A percentile compares a stretch with the other conserved stretches of the same genome.
phyloP scores from a whole-genome alignment of 2,888 invertebrate species.

The Brachynemurus nebulosus region DNA sequence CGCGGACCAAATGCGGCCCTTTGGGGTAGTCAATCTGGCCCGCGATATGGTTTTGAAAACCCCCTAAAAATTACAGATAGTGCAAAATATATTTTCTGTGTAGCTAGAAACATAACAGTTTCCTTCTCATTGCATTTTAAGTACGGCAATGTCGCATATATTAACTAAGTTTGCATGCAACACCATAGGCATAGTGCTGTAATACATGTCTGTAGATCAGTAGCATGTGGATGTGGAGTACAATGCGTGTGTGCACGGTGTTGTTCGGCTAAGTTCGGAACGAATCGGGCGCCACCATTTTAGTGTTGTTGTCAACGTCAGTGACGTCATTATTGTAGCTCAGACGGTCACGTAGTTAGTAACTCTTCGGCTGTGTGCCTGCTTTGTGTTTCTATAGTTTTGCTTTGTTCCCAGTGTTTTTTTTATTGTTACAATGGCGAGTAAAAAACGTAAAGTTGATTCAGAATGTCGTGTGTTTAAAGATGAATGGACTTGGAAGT shows the following conservation, averaged over 20 bases:
- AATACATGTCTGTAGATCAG: not conserved
- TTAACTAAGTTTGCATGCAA: not conserved
- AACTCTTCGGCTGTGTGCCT: not conserved
- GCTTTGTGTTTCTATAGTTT: constrained; percentile 2
- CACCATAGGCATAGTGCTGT: not conserved
- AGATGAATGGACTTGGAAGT: not conserved
- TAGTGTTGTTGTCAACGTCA: not conserved
- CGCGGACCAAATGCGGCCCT: not conserved
- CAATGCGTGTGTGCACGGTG: not conserved
- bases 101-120: not conserved
- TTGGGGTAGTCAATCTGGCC: not conserved
- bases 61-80: not conserved
- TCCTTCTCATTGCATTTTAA: not conserved
- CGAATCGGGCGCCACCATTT: not conserved
- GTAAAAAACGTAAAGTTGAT: constrained; percentile 7
- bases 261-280: not conserved
- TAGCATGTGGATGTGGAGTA: not conserved
- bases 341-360: constrained; percentile 1
- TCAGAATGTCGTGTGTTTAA: constrained; percentile 4
- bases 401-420: constrained; percentile 1
- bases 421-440: constrained; percentile 4
- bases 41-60: not conserved
- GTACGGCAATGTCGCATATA: not conserved
- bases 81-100: not conserved
- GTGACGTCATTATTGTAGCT: too few relatives aligned